Evolutionary conservation across 2,888 invertebrate species (phyloP).

Genomic region (Mythimna ferrago): DNA sequence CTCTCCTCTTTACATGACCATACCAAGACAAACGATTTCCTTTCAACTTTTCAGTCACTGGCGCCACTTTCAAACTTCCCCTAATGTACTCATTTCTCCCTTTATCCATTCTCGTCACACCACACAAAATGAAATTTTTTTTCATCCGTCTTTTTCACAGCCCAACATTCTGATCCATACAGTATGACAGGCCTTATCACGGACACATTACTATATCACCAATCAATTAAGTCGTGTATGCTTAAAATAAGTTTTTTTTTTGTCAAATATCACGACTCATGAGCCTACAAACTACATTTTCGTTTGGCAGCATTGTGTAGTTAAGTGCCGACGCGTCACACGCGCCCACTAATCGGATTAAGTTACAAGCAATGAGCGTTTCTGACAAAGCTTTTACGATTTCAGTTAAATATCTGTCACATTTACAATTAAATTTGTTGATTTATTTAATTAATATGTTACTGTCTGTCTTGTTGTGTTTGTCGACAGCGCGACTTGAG

Average conservation of each 20-base stretch:
- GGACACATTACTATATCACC: no score
- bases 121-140: no score
- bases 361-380: conserved; percentile 39
- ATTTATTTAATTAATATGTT: conserved; percentile 17
- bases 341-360: conserved; percentile 25
- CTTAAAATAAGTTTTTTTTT: conserved; percentile 3
- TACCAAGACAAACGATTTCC: no score
- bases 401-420: neutral
- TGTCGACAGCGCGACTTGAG: neutral
- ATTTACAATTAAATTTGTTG: conserved; percentile 3
- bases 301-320: conserved; percentile 26
- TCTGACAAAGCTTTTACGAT: conserved; percentile 26
- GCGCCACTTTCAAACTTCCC: no score
- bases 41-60: no score
- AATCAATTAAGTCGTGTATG: conserved; percentile 7
- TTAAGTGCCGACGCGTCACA: conserved; percentile 22
- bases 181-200: no score
- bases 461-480: neutral
- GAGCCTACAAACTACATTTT: conserved; percentile 17
- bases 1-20: no score
- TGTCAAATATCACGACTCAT: conserved; percentile 11
- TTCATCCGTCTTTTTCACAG: no score
- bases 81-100: no score
- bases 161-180: no score
- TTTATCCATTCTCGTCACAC: no score